Conservation (phyloP, 1,140 invertebrate species). For the Phocides pigmalion region DNA sequence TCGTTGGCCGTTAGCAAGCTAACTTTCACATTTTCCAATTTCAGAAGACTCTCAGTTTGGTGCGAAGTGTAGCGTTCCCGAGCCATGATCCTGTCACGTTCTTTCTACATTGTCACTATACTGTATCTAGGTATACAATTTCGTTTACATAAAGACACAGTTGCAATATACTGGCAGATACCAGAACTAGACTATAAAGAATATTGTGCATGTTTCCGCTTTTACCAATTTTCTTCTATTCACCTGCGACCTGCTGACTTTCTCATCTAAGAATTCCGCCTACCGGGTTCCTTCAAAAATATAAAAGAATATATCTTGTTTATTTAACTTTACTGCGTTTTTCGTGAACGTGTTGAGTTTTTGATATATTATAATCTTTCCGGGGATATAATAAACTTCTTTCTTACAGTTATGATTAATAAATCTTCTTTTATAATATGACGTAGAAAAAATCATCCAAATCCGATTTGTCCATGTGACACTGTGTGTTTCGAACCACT, state of each 20-base stretch:
- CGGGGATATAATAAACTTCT: too few species aligned
- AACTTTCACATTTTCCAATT: conserved; percentile 23
- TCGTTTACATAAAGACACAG: not conserved
- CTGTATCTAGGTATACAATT: too few species aligned
- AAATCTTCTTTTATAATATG: too few species aligned
- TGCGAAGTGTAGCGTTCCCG: conserved; percentile 1
- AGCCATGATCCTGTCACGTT: conserved; percentile 16
- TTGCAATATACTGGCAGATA: not conserved
- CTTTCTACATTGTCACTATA: not conserved
- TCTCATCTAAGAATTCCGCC: not conserved
- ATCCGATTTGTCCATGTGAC: too few species aligned
- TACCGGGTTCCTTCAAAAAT: not conserved
- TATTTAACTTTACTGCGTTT: not conserved
- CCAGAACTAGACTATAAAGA: not conserved
- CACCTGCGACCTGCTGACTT: not conserved
- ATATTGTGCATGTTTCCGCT: not conserved
- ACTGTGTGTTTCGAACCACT: too few species aligned
- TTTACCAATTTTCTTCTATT: not conserved
- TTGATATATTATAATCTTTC: too few species aligned
- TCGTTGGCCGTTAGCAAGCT: not conserved
- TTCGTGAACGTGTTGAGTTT: too few species aligned
- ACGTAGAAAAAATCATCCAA: too few species aligned
- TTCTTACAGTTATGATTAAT: too few species aligned
- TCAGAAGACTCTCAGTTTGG: not conserved
- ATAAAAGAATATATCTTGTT: not conserved